phyloP scores from a whole-genome alignment of 92 coral and sea anemone species.

The Zoanthus sociatus region DNA sequence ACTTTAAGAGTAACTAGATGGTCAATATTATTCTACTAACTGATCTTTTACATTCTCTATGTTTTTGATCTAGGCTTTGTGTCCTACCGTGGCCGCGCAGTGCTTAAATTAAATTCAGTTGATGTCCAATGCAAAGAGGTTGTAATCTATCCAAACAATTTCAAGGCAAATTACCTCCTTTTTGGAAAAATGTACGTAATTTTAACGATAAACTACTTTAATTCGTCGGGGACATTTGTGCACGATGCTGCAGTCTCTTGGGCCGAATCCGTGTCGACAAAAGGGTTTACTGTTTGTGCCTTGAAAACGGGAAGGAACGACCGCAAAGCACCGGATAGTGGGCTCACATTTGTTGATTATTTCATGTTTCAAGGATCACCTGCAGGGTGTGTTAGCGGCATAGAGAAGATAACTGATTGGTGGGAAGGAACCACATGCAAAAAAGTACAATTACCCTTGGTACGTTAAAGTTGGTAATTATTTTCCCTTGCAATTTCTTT shows the following conservation, averaged over 20 bases:
- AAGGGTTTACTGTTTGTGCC: conserved; percentile 71
- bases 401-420: conserved; percentile 60
- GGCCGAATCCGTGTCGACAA: conserved; percentile 64
- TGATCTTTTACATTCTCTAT: neutral
- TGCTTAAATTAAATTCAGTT: conserved; percentile 56
- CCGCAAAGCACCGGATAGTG: conserved; percentile 77
- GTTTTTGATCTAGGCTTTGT: conserved; percentile 59
- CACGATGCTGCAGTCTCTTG: conserved; percentile 89
- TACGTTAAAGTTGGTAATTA: conserved; percentile 13
- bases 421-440: conserved; percentile 86
- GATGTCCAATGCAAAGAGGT: conserved; percentile 71
- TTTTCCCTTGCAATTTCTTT: no score
- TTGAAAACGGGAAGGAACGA: conserved; percentile 80
- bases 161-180: conserved; percentile 16
- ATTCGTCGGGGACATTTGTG: conserved; percentile 54
- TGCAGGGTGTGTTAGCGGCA: conserved; percentile 65
- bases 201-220: conserved; percentile 71
- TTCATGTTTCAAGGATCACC: conserved; percentile 84
- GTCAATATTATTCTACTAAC: no score
- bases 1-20: no score
- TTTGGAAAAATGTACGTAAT: conserved; percentile 60
- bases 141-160: conserved; percentile 23
- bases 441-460: conserved; percentile 50
- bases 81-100: conserved; percentile 77
- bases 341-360: conserved; percentile 77